These are phyloP conservation scores for Ctenosaura bakeri DNA, from an alignment of 2,797 vertebrate genomes.

Conservation along the genomic window DNA sequence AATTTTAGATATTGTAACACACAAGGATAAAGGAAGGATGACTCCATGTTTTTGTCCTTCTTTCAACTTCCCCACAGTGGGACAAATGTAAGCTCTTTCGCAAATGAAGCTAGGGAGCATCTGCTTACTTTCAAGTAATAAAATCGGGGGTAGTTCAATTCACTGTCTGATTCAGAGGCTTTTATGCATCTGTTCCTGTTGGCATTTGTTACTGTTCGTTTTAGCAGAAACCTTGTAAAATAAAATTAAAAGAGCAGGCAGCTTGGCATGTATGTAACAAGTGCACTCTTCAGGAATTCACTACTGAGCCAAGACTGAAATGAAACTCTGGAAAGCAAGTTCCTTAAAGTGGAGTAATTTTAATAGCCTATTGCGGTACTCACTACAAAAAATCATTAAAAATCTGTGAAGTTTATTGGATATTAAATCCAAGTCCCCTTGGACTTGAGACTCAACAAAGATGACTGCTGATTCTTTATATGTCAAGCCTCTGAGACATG, in stretches of 20 bases:
- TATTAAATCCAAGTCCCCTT: conserved; percentile 64
- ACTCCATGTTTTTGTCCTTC: neutral
- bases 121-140: conserved; percentile 2
- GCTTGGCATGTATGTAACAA: neutral
- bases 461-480: conserved; percentile 65
- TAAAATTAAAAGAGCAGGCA: conserved; percentile 21
- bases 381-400: conserved; percentile 52
- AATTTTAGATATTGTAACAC: neutral
- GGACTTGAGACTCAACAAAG: conserved; percentile 31
- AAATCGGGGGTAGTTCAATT: neutral
- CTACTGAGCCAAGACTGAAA: conserved; percentile 45
- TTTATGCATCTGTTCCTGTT: neutral
- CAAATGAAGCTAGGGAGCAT: neutral
- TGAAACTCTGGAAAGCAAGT: conserved; percentile 45
- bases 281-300: conserved; percentile 34
- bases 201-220: conserved; percentile 15
- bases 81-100: neutral
- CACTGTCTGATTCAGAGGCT: neutral
- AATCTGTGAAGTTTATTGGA: conserved; percentile 62
- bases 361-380: conserved; percentile 63
- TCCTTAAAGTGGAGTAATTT: conserved; percentile 48
- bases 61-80: neutral
- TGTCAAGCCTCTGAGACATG: conserved; percentile 47
- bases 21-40: neutral
- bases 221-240: conserved; percentile 6